Evolutionary conservation across 2,113 vertebrate species (phyloP), one percentile per base, ranked within the genome.

Genomic region (Caranx melampygus): DNA sequence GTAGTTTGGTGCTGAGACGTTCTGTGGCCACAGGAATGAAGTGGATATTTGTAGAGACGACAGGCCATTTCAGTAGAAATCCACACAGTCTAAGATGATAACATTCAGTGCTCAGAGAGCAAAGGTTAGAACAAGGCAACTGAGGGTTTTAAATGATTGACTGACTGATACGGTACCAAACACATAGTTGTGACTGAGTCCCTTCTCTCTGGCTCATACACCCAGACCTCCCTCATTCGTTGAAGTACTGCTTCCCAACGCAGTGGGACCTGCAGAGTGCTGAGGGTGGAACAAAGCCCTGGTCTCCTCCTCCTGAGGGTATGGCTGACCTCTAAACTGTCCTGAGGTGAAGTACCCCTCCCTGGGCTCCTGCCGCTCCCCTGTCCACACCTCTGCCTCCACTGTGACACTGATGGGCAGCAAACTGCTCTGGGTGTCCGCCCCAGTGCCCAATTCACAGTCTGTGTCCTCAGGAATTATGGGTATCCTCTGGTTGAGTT

Each of bases 401-500:
- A 82, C 85, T 42, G 66, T 66, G 87, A 86, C 85, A 88, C 88
- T 79, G 79, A 91, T 67, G 14, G 91, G 84, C 71, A 93, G 63
- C 31, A 93, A 84, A 62, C 88, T 92, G 79, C 82, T 93, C 8
- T 88, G 95, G 64, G 89, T 88, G 90, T 83, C 90, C 15, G 84
- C 81, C 87, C 83, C 92, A 44, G 73, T 68, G 57, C 95, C 95
- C 80, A 92, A 49, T 81, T 97, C 96, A 61, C 94, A 95, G 89
- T 96, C 97, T 68, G 95, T 95, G 94, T 99, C 97, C 94, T 98
- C 98, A 0, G 98, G 97, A 94, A 99, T 99, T 90, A 99, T 98
- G 93, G 97, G 95, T 94, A 99, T 96, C 72, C 97, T 96, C 89
- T 96, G 97, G 77, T 95, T 94, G 66, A 94, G 91, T 83, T 98